Evolutionary conservation across 1,140 invertebrate genomes (phyloP), one percentile per base, ranked within the genome.

Genomic region (Heliconius eleuchia): DNA sequence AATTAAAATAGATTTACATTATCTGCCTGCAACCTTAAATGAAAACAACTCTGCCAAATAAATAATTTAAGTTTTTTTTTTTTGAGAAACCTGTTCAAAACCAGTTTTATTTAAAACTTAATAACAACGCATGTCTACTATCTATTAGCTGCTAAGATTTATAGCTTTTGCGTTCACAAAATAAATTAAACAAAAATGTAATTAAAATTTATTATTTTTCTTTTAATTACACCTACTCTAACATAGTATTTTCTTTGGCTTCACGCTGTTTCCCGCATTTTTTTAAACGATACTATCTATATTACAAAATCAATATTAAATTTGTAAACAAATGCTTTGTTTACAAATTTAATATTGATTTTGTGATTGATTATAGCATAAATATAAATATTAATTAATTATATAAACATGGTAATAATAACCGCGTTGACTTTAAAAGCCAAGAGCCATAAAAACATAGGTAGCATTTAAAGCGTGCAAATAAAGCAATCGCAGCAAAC

Each of bases 81-180:
- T 66, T 66, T 66, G 27, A 66, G 23, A 66, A 66, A 66, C 60
- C 60, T 30, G 27, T 30, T 66, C 23, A 23, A 6, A 11, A 66
- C 60, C 11, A 27, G 60, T 66, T 57, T 57, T 27, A 66, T 66
- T 66, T 16, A 16, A 16, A 27, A 66, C 23, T 23, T 27, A 66
- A 66, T 30, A 66, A 23, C 60, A 16, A 30, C 9, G 60, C 60
- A 66, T 66, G 60, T 66, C 60, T 30, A 23, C 23, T 66, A 66
- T 66, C 60, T 66, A 66, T 30, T 66, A 66, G 60, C 11, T 66
- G 60, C 9, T n/a, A 11, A 60, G 57, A 66, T 66, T 66, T 66
- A 30, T 66, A 30, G 60, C 60, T 66, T 66, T 27, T 66, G 5
- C 23, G 9, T 60, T 60, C 23, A 60, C 8, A 60, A n/a, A 60